Conservation (phyloP, 23 tunicate genomes). For the Halocynthia roretzi region DNA sequence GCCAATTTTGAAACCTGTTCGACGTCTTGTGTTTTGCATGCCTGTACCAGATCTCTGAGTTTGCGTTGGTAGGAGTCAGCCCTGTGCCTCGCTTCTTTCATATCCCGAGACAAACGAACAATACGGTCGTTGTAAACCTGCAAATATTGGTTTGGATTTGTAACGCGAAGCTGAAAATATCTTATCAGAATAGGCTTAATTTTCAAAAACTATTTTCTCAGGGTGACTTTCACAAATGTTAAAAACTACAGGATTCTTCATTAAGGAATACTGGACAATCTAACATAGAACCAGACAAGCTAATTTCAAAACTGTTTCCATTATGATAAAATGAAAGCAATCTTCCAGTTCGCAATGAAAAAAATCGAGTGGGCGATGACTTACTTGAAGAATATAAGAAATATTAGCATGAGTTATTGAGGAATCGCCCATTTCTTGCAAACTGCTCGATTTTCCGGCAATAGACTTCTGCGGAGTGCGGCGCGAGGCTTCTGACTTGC, state of each 20-base stretch:
- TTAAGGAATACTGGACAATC: no score
- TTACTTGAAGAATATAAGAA: constrained; percentile 72
- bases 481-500: no score
- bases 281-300: no score
- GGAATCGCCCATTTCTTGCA: not conserved
- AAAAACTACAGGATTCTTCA: no score
- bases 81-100: constrained; percentile 84
- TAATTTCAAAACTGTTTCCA: no score
- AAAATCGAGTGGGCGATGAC: not conserved
- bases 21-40: constrained; percentile 77
- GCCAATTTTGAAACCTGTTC: constrained; percentile 73
- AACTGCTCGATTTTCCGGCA: not conserved
- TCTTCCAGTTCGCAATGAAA: no score
- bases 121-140: constrained; percentile 93
- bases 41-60: constrained; percentile 65
- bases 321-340: no score
- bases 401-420: constrained; percentile 58
- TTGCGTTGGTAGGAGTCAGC: constrained; percentile 75
- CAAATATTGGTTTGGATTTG: no score
- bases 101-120: constrained; percentile 68
- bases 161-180: not conserved
- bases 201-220: no score
- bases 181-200: not conserved
- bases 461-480: no score
- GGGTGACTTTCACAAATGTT: no score